These are phyloP conservation scores for Lamellibrachia columna DNA, from an alignment of 2,888 invertebrate genomes.

Conservation along the genomic window DNA sequence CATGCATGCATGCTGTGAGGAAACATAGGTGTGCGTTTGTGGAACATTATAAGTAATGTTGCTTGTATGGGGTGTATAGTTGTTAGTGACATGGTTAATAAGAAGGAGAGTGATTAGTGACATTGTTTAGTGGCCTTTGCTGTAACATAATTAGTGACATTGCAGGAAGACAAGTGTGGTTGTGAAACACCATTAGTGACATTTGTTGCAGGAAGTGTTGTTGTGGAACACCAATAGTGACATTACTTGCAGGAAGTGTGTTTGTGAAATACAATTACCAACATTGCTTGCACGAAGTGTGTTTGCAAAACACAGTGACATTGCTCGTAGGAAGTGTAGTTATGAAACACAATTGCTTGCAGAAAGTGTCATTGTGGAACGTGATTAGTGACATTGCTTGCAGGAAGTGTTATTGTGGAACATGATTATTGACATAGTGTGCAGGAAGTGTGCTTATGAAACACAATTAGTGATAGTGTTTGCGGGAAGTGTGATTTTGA, in stretches of 20 bases:
- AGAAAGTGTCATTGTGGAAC: neutral
- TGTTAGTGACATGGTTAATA: too few species aligned
- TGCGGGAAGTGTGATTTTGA: too few species aligned
- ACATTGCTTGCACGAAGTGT: too few species aligned
- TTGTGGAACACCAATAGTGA: neutral
- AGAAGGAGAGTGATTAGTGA: too few species aligned
- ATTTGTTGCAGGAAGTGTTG: neutral
- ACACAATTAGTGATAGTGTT: neutral
- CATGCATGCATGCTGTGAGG: neutral
- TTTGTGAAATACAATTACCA: neutral
- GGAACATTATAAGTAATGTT: too few species aligned
- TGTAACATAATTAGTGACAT: neutral
- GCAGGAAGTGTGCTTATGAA: neutral
- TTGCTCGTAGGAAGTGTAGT: too few species aligned
- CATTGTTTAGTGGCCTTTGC: neutral
- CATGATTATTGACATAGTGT: neutral
- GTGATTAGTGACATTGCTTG: neutral
- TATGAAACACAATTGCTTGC: too few species aligned
- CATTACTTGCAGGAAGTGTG: neutral
- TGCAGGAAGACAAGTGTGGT: neutral
- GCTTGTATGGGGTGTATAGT: too few species aligned
- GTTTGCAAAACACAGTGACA: too few species aligned
- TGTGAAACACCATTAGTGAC: neutral
- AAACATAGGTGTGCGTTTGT: too few species aligned
- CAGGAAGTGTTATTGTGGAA: neutral